Base-by-base conservation (phyloP, 92 coral and sea anemone species). In the Meandrina meandrites region DNA sequence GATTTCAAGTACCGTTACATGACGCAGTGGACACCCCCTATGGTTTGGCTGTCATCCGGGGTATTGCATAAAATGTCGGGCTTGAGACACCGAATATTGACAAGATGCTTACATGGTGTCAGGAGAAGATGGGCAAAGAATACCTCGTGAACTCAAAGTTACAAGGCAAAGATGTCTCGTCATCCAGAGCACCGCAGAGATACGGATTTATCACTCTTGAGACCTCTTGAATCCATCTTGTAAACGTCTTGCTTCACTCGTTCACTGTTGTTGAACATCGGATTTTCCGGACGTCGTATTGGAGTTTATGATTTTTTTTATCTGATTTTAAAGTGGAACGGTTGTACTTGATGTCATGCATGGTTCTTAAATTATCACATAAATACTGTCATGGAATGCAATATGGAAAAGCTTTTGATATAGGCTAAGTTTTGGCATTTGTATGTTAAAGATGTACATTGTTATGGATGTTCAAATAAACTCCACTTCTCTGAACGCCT, bases 141-240 rank as follows among this genome's bases (percentile, higher is more conserved):
- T 91, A 74, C 58, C 91, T 91, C 24, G 93, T 88, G 53, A 81
- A 87, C 83, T 85, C 45, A 71, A 88, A 88, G 56, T 13, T 91
- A 27, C 81, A 90, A 21, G 93, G 93, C 54, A 71, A 87, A 79
- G 93, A 91, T 83, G 76, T 91, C 48, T 72, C 86, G 22, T 62
- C 83, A n/a, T 81, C 93, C 22, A 81, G 93, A 62, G 93, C 93
- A 67, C 93, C 93, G 13, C 93, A 91, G 86, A 56, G 91, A 60
- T 91, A 91, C 62, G 93, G 93, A 13, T 62, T 91, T 42, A 83
- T 70, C 45, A 79, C 93, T 17, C 35, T 87, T n/a, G n/a, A n/a
- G n/a, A n/a, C n/a, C n/a, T n/a, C n/a, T n/a, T 70, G 90, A 91
- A 30, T 76, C 88, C 64, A 83, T 83, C 80, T 71, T 83, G 80